Conservation (phyloP, 2,888 invertebrate genomes). For the Nephrotoma flavescens region DNA sequence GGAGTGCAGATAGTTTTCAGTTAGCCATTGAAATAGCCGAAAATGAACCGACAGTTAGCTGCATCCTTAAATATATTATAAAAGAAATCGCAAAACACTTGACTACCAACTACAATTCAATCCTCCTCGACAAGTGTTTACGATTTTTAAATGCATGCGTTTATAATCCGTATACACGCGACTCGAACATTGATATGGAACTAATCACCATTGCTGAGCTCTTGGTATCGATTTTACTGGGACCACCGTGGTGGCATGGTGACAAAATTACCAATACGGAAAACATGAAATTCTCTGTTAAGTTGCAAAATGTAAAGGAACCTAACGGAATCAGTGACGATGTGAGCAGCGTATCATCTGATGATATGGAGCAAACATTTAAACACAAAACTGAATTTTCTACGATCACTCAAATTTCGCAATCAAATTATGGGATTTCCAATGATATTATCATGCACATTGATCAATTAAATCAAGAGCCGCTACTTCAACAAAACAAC, state of each 20-base stretch:
- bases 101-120: background rate
- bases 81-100: background rate
- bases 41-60: constrained; percentile 14
- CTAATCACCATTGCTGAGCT: background rate
- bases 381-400: background rate
- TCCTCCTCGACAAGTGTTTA: background rate
- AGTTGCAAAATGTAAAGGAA: background rate
- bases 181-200: background rate
- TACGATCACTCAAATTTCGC: background rate
- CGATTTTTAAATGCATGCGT: background rate
- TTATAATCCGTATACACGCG: background rate
- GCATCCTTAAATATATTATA: background rate
- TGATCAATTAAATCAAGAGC: background rate
- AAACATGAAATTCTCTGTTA: background rate
- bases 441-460: background rate
- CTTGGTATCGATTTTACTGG: background rate
- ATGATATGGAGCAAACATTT: background rate
- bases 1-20: constrained; percentile 18
- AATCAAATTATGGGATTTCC: background rate
- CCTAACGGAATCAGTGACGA: background rate
- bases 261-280: background rate
- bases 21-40: constrained; percentile 20
- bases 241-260: background rate
- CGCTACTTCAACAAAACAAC: background rate
- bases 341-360: background rate